phyloP scores from a whole-genome alignment of 1,140 invertebrate genomes.

The Diuraphis noxia region DNA sequence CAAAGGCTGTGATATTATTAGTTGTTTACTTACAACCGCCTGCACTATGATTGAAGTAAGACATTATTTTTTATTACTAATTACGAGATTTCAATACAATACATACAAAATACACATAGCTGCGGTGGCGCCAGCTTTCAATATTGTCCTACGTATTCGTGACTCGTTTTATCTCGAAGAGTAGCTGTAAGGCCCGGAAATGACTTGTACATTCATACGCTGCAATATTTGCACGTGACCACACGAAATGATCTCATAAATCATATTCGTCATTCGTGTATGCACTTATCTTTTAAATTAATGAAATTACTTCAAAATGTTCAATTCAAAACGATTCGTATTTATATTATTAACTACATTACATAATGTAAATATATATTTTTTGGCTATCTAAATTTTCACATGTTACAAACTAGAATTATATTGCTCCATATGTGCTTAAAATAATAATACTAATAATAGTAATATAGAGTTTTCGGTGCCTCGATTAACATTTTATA shows the following conservation, averaged over 20 bases:
- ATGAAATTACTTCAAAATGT: neutral
- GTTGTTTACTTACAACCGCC: neutral
- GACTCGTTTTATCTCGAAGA: neutral
- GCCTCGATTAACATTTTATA: neutral
- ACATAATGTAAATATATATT: neutral
- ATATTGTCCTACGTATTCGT: neutral
- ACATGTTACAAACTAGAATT: neutral
- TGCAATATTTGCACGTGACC: neutral
- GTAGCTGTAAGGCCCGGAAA: neutral
- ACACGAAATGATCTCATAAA: neutral
- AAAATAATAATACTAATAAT: neutral
- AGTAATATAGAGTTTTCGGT: neutral
- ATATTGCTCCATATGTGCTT: neutral
- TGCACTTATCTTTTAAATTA: neutral
- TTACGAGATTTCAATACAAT: neutral
- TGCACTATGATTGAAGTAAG: neutral
- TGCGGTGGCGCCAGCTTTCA: neutral
- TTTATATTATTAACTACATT: neutral
- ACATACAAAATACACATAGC: neutral
- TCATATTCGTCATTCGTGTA: neutral
- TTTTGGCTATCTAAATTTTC: neutral
- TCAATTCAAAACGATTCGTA: neutral
- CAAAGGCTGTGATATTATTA: constrained; percentile 42
- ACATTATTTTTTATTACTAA: neutral
- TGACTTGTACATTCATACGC: neutral